Conservation (phyloP, 2,797 vertebrate species). For the Cyclura pinguis region DNA sequence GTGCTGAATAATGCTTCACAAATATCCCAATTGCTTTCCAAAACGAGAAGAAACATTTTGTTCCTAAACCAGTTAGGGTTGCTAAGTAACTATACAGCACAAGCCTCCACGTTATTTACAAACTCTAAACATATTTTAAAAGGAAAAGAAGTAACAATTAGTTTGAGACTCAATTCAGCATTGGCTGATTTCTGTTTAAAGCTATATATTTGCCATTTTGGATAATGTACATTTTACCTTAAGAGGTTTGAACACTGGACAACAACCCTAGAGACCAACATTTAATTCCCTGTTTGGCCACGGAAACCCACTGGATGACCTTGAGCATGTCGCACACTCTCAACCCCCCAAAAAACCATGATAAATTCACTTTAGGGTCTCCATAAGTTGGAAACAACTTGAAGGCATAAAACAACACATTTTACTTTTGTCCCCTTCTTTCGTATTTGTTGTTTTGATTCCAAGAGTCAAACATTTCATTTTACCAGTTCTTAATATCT, state of each 20-base stretch:
- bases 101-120: slow-evolving; percentile 63
- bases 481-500: not conserved
- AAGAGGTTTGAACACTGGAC: too few species aligned
- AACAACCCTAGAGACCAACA: too few species aligned
- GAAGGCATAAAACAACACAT: too few species aligned
- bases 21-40: slow-evolving; percentile 53
- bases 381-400: too few species aligned
- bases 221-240: not conserved
- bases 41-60: slow-evolving; percentile 55
- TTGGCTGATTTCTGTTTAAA: slow-evolving; percentile 26
- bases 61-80: slow-evolving; percentile 66
- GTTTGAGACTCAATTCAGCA: slow-evolving; percentile 28
- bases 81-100: slow-evolving; percentile 73
- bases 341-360: too few species aligned
- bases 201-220: not conserved
- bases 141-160: slow-evolving; percentile 50
- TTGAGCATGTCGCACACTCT: too few species aligned
- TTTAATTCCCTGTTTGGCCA: too few species aligned
- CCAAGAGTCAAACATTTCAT: not conserved
- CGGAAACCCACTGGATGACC: too few species aligned
- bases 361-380: too few species aligned
- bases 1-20: slow-evolving; percentile 46
- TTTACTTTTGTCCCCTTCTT: not conserved
- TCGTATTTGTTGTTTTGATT: not conserved
- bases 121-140: slow-evolving; percentile 58